Base-by-base conservation (phyloP, 2,113 vertebrate species). In the Macroglossus sobrinus region DNA sequence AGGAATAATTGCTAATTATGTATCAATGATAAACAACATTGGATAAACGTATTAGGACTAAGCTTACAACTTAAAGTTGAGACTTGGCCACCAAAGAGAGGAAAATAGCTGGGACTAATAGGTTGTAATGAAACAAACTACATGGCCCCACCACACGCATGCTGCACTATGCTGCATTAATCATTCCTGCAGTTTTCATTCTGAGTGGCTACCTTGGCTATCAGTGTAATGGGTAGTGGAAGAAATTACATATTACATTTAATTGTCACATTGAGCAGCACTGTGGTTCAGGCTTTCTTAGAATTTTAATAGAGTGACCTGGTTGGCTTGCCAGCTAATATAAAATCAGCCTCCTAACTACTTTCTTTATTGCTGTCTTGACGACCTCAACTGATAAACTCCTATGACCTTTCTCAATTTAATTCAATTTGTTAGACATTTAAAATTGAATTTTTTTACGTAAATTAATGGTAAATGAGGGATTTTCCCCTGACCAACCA, bases 391-490 rank as follows among this genome's bases (percentile, higher is more conserved):
- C 12, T 68, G 91, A 80, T 86, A 72, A 97, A 97, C 69, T 4
- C 33, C 4, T 79, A 69, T 3, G 33, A 96, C 26, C 94, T 91
- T 96, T 93, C 57, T 47, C 85, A 91, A 93, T 94, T 94, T 96
- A 96, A 97, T 97, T 94, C 89, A 96, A 94, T 96, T 97, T 98
- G 89, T 91, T 97, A 89, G 71, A 75, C 84, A 90, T 92, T 97
- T 86, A 82, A 84, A 96, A 88, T 84, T 96, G 45, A 97, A 95
- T 85, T 96, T 95, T 93, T 94, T 75, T 18, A 81, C 71, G 89
- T 95, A 97, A 53, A 84, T 84, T 84, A 91, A 79, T 66, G 1
- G 38, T 68, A 95, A 96, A 96, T 91, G 50, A 95, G 68, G 14
- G 59, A 89, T 94, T 96, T 75, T 22, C 15, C 24, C 81, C 47